Conservation (phyloP, 2,888 invertebrate species). For the Hydraecia micacea region DNA sequence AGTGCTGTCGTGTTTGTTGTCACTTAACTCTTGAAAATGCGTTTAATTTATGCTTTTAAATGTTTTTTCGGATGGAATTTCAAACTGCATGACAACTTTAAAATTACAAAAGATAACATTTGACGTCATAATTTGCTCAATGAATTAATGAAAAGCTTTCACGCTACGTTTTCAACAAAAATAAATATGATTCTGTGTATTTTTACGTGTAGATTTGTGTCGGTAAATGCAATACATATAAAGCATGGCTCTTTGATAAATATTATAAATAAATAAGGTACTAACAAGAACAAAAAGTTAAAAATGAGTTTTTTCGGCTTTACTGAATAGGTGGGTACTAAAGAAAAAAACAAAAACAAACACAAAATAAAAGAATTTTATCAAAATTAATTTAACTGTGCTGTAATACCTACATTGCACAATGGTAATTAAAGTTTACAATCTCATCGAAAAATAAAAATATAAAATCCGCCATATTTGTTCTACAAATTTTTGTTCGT, state of each 20-base stretch:
- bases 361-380: not conserved
- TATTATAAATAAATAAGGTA: not conserved
- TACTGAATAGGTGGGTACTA: not conserved
- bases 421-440: not conserved
- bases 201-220: not conserved
- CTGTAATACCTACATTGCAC: not conserved
- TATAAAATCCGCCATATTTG: constrained; percentile 17
- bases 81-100: not conserved
- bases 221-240: not conserved
- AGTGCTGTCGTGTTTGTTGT: constrained; percentile 22
- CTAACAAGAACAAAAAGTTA: not conserved
- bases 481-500: constrained; percentile 24
- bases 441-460: constrained; percentile 2
- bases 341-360: not conserved
- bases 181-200: not conserved
- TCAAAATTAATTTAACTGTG: not conserved
- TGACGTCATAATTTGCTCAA: not conserved
- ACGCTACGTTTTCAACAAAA: too few relatives aligned
- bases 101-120: not conserved
- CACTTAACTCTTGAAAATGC: constrained; percentile 40
- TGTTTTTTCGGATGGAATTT: not conserved
- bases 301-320: not conserved
- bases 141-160: not conserved
- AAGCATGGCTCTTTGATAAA: too few relatives aligned
- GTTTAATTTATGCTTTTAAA: constrained; percentile 5